Evolutionary conservation across 2,797 vertebrate genomes (phyloP).

Genomic region (Peromyscus melanophrys): DNA sequence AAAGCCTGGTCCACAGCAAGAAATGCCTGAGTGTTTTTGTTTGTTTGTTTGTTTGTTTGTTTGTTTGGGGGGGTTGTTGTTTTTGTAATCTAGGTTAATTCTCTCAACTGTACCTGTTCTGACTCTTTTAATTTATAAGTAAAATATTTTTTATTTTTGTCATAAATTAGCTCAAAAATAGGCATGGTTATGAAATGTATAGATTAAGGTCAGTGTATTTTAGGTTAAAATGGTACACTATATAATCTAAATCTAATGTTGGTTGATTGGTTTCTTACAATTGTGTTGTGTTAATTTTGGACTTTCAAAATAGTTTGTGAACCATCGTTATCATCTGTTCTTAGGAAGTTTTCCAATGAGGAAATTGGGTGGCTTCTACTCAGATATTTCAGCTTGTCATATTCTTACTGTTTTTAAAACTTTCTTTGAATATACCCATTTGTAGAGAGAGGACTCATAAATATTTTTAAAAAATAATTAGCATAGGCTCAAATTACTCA

Average conservation of each 20-base stretch:
- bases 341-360: not conserved
- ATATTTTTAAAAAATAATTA: not conserved
- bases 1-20: not conserved
- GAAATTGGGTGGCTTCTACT: not conserved
- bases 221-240: not conserved
- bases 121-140: slow-evolving; percentile 40
- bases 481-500: not conserved
- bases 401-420: slow-evolving; percentile 41
- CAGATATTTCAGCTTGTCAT: slow-evolving; percentile 32
- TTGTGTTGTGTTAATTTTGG: slow-evolving; percentile 5
- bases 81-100: not conserved
- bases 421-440: slow-evolving; percentile 11
- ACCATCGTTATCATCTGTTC: not conserved
- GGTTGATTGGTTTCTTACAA: slow-evolving; percentile 1
- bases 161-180: slow-evolving; percentile 33
- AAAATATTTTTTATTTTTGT: not conserved
- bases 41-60: not conserved
- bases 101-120: not conserved
- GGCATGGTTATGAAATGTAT: not conserved
- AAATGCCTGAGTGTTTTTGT: not conserved
- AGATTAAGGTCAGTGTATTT: not conserved
- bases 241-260: not conserved
- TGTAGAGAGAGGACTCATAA: slow-evolving; percentile 35
- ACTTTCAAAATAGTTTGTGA: slow-evolving; percentile 32
- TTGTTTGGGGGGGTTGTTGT: not conserved